phyloP scores from a whole-genome alignment of 2,888 invertebrate genomes.

The Palloptera scutellata region DNA sequence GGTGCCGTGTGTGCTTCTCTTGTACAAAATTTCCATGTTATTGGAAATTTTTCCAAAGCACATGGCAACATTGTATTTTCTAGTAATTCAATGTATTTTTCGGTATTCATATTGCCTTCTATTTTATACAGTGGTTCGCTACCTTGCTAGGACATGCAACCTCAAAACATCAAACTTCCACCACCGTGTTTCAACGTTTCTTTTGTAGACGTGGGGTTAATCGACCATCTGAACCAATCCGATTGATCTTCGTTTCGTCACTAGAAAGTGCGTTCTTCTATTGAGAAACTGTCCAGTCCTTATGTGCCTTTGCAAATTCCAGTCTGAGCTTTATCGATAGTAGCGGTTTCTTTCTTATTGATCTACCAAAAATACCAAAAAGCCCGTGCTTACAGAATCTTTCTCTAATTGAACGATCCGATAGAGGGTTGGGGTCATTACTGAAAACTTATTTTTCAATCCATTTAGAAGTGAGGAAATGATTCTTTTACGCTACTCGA shows the following conservation, averaged over 20 bases:
- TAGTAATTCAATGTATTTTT: neutral
- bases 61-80: neutral
- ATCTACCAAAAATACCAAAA: constrained; percentile 11
- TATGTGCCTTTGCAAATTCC: constrained; percentile 8
- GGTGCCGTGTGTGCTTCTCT: neutral
- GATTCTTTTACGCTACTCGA: neutral
- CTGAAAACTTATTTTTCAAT: neutral
- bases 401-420: neutral
- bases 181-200: neutral
- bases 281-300: neutral
- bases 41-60: neutral
- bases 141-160: no score
- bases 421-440: neutral
- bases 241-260: neutral
- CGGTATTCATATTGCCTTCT: no score
- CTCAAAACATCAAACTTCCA: neutral
- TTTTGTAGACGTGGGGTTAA: no score
- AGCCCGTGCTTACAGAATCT: neutral
- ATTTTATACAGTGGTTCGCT: no score
- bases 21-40: neutral
- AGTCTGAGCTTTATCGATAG: constrained; percentile 1
- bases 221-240: neutral
- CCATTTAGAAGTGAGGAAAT: neutral
- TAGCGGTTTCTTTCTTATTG: constrained; percentile 16
- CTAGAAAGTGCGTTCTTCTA: no score